Conservation (phyloP, 2,888 invertebrate species). For the Imbricaverruca yamaguchii region DNA sequence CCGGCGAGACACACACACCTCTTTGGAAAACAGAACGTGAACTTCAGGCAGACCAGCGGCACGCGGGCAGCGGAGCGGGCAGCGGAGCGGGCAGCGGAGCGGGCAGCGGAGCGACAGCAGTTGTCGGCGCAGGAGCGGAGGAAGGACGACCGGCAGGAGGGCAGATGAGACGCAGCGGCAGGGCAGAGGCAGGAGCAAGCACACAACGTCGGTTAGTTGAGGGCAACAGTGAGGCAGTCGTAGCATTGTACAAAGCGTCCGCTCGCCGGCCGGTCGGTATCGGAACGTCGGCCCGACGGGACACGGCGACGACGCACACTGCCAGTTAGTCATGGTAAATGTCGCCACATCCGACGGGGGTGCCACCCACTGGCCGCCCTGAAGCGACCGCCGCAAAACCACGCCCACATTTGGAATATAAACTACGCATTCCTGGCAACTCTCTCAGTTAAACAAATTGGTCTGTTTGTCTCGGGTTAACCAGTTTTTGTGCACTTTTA, state of each 20-base stretch:
- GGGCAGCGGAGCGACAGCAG: no score
- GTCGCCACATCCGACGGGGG: no score
- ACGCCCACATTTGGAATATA: no score
- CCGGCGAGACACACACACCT: constrained; percentile 7
- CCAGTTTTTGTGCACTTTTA: no score
- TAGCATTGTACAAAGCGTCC: background rate
- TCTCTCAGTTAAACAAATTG: no score
- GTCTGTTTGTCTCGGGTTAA: no score
- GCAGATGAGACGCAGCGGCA: background rate
- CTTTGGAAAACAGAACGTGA: constrained; percentile 19
- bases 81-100: background rate
- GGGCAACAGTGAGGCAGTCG: background rate
- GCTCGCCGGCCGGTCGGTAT: no score
- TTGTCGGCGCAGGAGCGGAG: background rate
- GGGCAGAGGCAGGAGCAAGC: background rate
- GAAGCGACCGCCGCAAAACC: no score
- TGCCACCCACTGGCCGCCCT: no score
- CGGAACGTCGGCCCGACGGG: no score
- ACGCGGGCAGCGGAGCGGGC: background rate
- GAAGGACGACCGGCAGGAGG: no score
- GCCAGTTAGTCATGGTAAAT: background rate
- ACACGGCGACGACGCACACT: background rate
- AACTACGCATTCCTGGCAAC: no score
- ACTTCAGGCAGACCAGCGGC: constrained; percentile 7
- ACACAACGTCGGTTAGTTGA: background rate